Evolutionary conservation across 2,888 invertebrate species (phyloP).

Genomic region (Cremastobaeus sp.): DNA sequence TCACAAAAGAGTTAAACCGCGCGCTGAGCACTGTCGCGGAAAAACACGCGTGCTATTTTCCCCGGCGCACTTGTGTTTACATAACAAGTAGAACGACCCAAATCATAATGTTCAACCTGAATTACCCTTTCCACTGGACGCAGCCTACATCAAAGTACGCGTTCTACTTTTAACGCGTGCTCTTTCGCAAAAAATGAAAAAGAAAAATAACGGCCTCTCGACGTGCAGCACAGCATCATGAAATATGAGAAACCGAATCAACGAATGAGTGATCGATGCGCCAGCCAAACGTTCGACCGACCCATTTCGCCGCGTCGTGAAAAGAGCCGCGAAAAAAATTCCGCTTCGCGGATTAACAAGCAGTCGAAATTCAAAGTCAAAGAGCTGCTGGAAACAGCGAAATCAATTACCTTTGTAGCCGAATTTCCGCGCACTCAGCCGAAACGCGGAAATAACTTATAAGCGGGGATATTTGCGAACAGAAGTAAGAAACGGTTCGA

Average conservation of each 20-base stretch:
- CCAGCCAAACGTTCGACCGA: slow-evolving; percentile 24
- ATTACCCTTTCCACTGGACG: slow-evolving; percentile 46
- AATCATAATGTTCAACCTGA: slow-evolving; percentile 60
- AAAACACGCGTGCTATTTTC: slow-evolving; percentile 27
- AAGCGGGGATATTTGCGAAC: slow-evolving; percentile 1
- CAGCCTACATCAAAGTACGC: slow-evolving; percentile 48
- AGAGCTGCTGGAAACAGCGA: not conserved
- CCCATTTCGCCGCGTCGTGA: slow-evolving; percentile 29
- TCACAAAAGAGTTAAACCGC: too few relatives aligned
- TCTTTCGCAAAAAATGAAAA: slow-evolving; percentile 20
- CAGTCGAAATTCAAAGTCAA: slow-evolving; percentile 18
- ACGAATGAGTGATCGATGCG: slow-evolving; percentile 39
- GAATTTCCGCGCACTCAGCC: not conserved
- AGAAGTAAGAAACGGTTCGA: slow-evolving; percentile 28
- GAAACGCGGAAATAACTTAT: too few relatives aligned
- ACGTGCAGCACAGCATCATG: slow-evolving; percentile 38
- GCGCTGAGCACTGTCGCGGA: too few relatives aligned
- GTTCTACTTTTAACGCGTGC: slow-evolving; percentile 38
- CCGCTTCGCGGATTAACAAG: slow-evolving; percentile 16
- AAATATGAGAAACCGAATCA: slow-evolving; percentile 44
- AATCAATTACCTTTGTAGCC: slow-evolving; percentile 15
- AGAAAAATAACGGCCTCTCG: slow-evolving; percentile 5
- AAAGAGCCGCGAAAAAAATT: slow-evolving; percentile 43
- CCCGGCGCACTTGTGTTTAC: slow-evolving; percentile 41
- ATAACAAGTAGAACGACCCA: slow-evolving; percentile 58